phyloP scores from a whole-genome alignment of 2,888 invertebrate genomes.

The Drosophila hawaiiensis region DNA sequence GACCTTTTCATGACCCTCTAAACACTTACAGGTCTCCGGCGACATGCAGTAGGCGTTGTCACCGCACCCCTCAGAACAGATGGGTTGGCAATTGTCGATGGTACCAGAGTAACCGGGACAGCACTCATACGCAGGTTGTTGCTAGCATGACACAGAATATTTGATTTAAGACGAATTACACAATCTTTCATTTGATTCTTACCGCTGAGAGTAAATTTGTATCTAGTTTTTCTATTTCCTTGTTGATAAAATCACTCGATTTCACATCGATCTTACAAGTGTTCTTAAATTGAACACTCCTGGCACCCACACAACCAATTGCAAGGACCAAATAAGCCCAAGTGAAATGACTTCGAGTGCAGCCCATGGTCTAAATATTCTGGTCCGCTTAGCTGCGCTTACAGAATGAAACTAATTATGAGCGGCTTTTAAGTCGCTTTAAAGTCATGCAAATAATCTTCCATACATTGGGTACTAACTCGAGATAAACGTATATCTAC shows the following conservation, averaged over 20 bases:
- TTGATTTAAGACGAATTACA: not conserved
- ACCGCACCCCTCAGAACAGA: conserved; percentile 9
- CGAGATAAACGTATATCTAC: not conserved
- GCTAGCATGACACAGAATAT: not conserved
- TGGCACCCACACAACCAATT: not conserved
- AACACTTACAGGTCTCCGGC: conserved; percentile 14
- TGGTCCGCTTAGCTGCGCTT: not conserved
- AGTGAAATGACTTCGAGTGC: not conserved
- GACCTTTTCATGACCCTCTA: not conserved
- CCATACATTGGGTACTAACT: not conserved
- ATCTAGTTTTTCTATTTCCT: not conserved
- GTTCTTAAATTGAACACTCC: not conserved
- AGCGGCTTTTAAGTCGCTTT: not conserved
- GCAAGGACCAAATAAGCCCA: not conserved
- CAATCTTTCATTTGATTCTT: not conserved
- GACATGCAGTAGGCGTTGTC: conserved; percentile 16
- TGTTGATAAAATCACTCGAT: not conserved
- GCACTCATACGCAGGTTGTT: conserved; percentile 6
- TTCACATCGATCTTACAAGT: not conserved
- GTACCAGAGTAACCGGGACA: conserved; percentile 24
- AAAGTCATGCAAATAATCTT: not conserved
- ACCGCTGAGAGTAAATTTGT: not conserved
- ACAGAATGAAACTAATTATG: conserved; percentile 4
- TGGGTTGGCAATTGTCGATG: conserved; percentile 14
- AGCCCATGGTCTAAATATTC: conserved; percentile 3